phyloP scores from a whole-genome alignment of 2,113 vertebrate genomes.

The Scytalopus superciliaris region DNA sequence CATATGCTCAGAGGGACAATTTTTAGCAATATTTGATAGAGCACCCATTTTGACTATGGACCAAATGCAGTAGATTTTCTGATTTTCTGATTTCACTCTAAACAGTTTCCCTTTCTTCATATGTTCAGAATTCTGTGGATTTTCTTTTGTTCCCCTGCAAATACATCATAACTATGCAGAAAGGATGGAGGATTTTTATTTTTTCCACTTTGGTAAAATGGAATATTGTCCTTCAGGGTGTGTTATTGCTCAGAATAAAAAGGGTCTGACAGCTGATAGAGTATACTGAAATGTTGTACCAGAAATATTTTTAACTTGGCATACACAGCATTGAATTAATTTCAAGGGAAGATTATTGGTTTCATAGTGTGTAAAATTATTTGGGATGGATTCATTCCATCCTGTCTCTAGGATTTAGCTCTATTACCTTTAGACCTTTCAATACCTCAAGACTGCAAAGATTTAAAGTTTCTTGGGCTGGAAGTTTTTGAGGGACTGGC shows the following conservation, averaged over 20 bases:
- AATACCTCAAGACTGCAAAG: background rate
- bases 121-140: background rate
- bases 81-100: background rate
- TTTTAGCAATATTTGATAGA: background rate
- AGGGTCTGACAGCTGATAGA: background rate
- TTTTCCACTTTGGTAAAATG: background rate
- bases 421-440: background rate
- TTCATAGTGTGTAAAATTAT: rapidly evolving
- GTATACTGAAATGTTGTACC: background rate
- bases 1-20: background rate
- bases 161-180: background rate
- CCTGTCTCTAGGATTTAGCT: background rate
- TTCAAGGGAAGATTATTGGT: background rate
- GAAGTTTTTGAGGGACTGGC: background rate
- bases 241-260: background rate
- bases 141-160: background rate
- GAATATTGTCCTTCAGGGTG: background rate
- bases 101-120: background rate
- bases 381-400: background rate
- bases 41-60: background rate
- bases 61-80: background rate
- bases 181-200: background rate
- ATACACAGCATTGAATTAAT: background rate
- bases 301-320: background rate
- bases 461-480: background rate